Conservation (phyloP, 1,140 invertebrate species). For the Drosophila carrolli region DNA sequence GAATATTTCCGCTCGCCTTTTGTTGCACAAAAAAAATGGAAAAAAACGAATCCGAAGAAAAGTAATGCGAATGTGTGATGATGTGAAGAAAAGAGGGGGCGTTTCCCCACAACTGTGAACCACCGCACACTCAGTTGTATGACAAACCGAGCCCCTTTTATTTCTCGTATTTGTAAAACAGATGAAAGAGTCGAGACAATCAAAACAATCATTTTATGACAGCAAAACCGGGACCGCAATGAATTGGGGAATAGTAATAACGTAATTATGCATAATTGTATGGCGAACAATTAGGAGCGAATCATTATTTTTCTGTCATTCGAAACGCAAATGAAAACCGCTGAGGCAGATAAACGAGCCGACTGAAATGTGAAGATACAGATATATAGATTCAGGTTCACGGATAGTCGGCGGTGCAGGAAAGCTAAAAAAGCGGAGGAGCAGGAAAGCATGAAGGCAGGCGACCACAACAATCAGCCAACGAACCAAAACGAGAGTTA, state of each 20-base stretch:
- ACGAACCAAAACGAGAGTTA: conserved; percentile 64
- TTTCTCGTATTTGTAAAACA: background rate
- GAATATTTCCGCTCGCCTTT: conserved; percentile 28
- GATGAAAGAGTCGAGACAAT: conserved; percentile 3
- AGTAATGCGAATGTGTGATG: conserved; percentile 11
- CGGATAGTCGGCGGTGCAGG: conserved; percentile 1
- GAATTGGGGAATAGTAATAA: conserved; percentile 12
- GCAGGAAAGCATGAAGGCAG: conserved; percentile 5
- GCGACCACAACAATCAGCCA: conserved; percentile 43
- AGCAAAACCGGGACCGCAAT: conserved; percentile 1
- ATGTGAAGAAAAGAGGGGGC: background rate
- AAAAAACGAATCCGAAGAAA: conserved; percentile 20
- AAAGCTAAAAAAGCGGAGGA: background rate
- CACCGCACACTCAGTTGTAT: background rate
- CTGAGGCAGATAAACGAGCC: conserved; percentile 18
- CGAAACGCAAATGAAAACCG: conserved; percentile 36
- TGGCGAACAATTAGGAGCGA: conserved; percentile 27
- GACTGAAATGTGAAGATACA: conserved; percentile 7
- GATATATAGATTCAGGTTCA: background rate
- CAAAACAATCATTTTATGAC: conserved; percentile 6
- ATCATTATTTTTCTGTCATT: conserved; percentile 51
- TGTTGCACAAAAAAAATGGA: conserved; percentile 17
- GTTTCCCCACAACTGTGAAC: background rate
- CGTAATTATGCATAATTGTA: conserved; percentile 61
- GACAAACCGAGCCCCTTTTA: background rate